Base-by-base conservation (phyloP, 2,797 vertebrate species). In the Intellagama lesueurii region DNA sequence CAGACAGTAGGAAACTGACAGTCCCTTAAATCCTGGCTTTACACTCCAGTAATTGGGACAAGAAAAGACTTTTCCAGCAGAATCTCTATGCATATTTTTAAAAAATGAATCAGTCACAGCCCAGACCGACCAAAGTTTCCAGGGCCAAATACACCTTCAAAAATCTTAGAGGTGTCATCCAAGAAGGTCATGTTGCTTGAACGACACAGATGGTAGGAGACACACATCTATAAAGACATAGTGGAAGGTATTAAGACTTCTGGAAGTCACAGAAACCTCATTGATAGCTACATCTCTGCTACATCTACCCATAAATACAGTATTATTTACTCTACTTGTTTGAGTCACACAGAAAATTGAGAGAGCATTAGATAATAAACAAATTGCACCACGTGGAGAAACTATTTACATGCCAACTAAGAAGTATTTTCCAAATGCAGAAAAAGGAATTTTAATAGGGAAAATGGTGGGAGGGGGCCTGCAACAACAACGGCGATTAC, bases 351-450 rank as follows among this genome's bases (percentile, higher is more conserved):
- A 49, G 69, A 60, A 1, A 68, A 64, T 35, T 26, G 66, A 81
- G 5, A 52, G 44, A 28, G 28, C 28, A 76, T 89, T 79, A 73
- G 49, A 77, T 26, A 70, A 82, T 75, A 85, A 85, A 22, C 1
- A 12, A 82, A 82, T 77, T 77, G 44, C 72, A 83, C 14, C 12
- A 24, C 49, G 12, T 76, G 64, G 93, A 94, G 60, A 92, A 86
- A 40, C 81, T 66, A 93, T 88, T 94, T 89, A 93, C 88, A 94
- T 88, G 72, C 92, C 91, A 91, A 85, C 69, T 90, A 92, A 93
- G 95, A 92, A 83, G 72, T 89, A 94, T 92, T 94, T 95, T 96
- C 90, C 80, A 82, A 93, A 82, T 83, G 89, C 88, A 92, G 94
- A 89, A 87, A 83, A 17, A 0, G 1, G 49, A 83, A 91, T 94